Evolutionary conservation across 2,888 invertebrate species (phyloP).

Genomic region (Celastrina argiolus): DNA sequence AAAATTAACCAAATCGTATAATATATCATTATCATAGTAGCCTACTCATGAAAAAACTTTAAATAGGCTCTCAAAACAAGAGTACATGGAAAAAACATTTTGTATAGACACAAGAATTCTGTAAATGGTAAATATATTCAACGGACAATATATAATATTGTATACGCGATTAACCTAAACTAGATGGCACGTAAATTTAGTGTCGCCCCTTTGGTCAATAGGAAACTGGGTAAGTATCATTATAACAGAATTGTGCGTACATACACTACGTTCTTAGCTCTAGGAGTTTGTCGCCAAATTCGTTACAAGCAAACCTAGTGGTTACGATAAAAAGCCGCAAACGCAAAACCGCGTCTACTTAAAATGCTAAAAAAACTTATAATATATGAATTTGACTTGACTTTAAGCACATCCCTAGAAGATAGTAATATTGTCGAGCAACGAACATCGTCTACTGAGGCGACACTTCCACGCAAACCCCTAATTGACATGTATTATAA

Average conservation of each 20-base stretch:
- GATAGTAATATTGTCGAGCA: constrained; percentile 29
- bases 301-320: constrained; percentile 6
- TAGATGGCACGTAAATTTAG: constrained; percentile 77
- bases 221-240: constrained; percentile 21
- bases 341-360: constrained; percentile 21
- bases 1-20: constrained; percentile 42
- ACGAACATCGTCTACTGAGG: constrained; percentile 46
- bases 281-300: constrained; percentile 7
- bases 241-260: constrained; percentile 73
- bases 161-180: constrained; percentile 79
- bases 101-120: constrained; percentile 79
- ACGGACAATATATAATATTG: constrained; percentile 79
- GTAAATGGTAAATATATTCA: constrained; percentile 79
- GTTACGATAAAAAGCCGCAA: constrained; percentile 10
- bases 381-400: not conserved
- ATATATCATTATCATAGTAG: constrained; percentile 44
- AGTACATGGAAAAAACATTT: constrained; percentile 77
- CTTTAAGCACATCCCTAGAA: not conserved
- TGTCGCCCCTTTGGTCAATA: constrained; percentile 74
- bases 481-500: constrained; percentile 76
- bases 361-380: not conserved
- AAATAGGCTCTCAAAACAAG: constrained; percentile 79
- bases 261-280: constrained; percentile 37
- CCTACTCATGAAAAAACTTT: constrained; percentile 57
- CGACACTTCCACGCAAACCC: constrained; percentile 75